Evolutionary conservation across 2,888 invertebrate species (phyloP), one percentile per base, ranked within the genome.

Genomic region (Trichopoda pennipes): DNA sequence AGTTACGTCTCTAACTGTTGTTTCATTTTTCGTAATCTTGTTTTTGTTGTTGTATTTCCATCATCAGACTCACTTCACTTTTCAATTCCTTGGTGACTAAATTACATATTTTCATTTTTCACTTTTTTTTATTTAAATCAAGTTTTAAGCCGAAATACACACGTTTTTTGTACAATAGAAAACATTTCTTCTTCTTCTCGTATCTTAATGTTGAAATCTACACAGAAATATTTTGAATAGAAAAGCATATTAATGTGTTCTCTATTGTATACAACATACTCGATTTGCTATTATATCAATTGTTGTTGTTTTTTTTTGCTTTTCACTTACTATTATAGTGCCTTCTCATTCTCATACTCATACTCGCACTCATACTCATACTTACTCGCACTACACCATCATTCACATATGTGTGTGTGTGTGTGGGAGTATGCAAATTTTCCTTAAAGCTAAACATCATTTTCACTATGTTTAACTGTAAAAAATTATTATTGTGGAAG

Each of bases 371-470:
- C 7, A 4, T 28, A 1, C 28, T 28, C 28, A 6, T 28, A 28
- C 8, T 28, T 6, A 28, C 28, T 28, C 28, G 8, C 28, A 28
- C 28, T n/a, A 12, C n/a, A 9, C 23, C 49, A 38, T 12, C 58
- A 53, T 49, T 56, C 68, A 66, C 60, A 53, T 51, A 64, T 49
- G 55, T 21, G 14, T 16, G 44, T n/a, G n/a, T n/a, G n/a, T n/a
- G n/a, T n/a, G n/a, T n/a, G n/a, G n/a, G n/a, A 44, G 56, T 82
- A 82, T 82, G 82, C 79, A 82, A 82, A 82, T 82, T 82, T 82
- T 79, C 75, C 70, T 74, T 78, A 64, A 78, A 53, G 16, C 19
- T 47, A 38, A 60, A 69, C 70, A 49, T 51, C 66, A 66, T 66
- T 61, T 32, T 79, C 61, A 70, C 60, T 47, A 76, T 44, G 44